A percentile compares a stretch with the other conserved stretches of the same genome.
Conservation (phyloP, 1,140 invertebrate genomes). For the Lordiphosa clarofinis region DNA sequence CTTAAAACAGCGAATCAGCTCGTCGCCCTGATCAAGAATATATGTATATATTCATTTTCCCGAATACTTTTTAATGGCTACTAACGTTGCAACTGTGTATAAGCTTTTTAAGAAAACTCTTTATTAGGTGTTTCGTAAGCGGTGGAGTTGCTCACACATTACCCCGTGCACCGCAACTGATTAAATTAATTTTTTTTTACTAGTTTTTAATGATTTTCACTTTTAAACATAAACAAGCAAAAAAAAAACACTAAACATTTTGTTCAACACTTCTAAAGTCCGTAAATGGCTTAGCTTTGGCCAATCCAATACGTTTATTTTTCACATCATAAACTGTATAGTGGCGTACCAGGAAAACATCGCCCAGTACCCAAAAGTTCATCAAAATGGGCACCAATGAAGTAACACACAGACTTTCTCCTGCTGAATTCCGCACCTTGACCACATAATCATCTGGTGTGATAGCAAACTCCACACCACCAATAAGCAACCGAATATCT, state of each 20-base stretch:
- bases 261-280: background rate
- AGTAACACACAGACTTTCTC: conserved; percentile 10
- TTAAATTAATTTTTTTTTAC: no score
- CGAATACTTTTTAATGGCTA: no score
- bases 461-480: conserved; percentile 16
- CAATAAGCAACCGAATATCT: conserved; percentile 33
- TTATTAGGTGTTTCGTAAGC: no score
- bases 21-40: no score
- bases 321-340: conserved; percentile 47
- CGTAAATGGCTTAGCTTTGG: conserved; percentile 11
- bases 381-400: conserved; percentile 24
- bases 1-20: no score
- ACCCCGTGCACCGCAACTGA: no score
- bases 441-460: conserved; percentile 33
- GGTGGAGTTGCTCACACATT: no score
- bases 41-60: no score
- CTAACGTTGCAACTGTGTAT: no score
- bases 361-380: conserved; percentile 48
- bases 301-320: conserved; percentile 35
- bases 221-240: no score
- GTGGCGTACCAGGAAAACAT: conserved; percentile 41
- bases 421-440: background rate
- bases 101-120: no score
- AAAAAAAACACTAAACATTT: background rate
- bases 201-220: no score